These are phyloP conservation scores for Fragum whitleyi DNA, from an alignment of 2,888 invertebrate genomes.

Conservation along the genomic window DNA sequence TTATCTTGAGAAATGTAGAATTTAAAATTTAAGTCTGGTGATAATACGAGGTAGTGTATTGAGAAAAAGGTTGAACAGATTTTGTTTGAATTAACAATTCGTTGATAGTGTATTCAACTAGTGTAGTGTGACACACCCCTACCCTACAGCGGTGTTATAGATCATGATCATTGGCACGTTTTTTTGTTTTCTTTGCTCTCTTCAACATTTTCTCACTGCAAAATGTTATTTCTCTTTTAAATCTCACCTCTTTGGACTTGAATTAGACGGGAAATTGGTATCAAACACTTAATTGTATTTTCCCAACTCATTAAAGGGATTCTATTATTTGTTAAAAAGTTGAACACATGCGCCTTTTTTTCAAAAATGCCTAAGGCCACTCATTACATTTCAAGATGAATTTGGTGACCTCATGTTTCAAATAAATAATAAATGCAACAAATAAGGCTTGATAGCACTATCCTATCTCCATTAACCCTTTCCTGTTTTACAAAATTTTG, in stretches of 20 bases:
- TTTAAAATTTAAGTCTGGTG: too few relatives aligned
- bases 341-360: slow-evolving; percentile 13
- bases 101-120: slow-evolving; percentile 19
- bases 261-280: slow-evolving; percentile 20
- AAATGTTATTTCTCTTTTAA: slow-evolving; percentile 17
- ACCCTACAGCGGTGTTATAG: slow-evolving; percentile 15
- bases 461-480: neutral
- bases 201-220: slow-evolving; percentile 18
- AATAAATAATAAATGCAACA: slow-evolving; percentile 17
- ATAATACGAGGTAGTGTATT: too few relatives aligned
- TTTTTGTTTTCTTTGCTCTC: slow-evolving; percentile 24
- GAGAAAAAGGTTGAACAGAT: slow-evolving; percentile 3
- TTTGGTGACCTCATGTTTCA: slow-evolving; percentile 9
- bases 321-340: slow-evolving; percentile 15
- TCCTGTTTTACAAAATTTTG: too few relatives aligned
- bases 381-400: slow-evolving; percentile 8
- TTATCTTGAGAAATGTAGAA: too few relatives aligned
- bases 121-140: slow-evolving; percentile 9
- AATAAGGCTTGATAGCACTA: neutral
- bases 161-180: slow-evolving; percentile 8
- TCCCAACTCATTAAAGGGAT: slow-evolving; percentile 5
- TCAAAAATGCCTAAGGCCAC: slow-evolving; percentile 4
- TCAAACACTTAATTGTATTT: slow-evolving; percentile 26
- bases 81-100: slow-evolving; percentile 12
- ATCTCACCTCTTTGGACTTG: neutral